Base-by-base conservation (phyloP, 2,888 invertebrate genomes). In the Tupiocoris notatus region DNA sequence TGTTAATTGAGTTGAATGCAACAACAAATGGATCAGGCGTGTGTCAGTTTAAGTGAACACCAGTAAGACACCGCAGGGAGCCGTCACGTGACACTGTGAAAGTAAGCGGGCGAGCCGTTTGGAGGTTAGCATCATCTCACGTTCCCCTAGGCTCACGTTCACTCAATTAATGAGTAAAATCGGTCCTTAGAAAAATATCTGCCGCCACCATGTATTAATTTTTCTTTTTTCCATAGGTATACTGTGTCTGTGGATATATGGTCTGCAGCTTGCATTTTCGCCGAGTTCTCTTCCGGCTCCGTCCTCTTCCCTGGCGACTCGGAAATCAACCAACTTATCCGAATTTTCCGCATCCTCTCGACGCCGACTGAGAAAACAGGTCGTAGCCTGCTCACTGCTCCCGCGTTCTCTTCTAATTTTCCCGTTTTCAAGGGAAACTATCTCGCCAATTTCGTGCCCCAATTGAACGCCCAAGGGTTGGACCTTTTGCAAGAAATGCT, bases 261-360 rank as follows among this genome's bases (percentile, higher is more conserved):
- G 98, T 95, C 96, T 1, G 88, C 97, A 80, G 97, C 96, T 1
- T 98, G 98, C 84, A 98, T 99, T 81, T 98, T 98, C 86, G 94
- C 96, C 0, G 98, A 99, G 87, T 96, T 99, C 93, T 90, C 92
- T 1, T 95, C 94, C 1, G 93, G 93, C 81, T 91, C 92, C 81
- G 95, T 98, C 1, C 86, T 98, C 23, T 98, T 99, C 86, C 95
- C 96, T 67, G 98, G 98, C 54, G 98, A 99, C 85, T 98, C 97
- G 73, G 98, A 99, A 87, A 97, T 97, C 82, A 98, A 99, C 86
- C 98, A 99, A 85, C 86, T 99, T 70, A 98, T 96, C 86, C 90
- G 96, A 83, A 95, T 99, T 84, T 99, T 99, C 85, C 90, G 94
- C 81, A 91, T 94, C 25, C 86, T 95, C 81, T 96, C 97, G 77